Base-by-base conservation (phyloP, 1,140 invertebrate genomes). In the Ladona fulva region DNA sequence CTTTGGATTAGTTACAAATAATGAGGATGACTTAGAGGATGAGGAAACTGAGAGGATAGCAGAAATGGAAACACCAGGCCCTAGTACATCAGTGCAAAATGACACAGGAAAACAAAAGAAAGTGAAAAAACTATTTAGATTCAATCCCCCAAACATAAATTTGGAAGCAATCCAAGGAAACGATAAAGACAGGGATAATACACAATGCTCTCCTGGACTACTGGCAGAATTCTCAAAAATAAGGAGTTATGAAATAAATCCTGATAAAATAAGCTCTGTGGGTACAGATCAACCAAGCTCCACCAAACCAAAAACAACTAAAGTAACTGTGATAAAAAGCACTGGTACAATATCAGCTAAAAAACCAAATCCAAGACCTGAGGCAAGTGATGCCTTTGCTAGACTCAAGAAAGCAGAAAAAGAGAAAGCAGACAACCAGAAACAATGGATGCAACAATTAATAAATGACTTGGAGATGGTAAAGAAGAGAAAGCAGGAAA, bases 361-460 rank as follows among this genome's bases (percentile, higher is more conserved):
- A 76, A 78, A 66, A 74, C 7, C 3, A 24, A 29, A 29, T 66
- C 76, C 74, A 66, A 73, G 24, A 78, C 79, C 12, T 25, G 76
- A 19, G 44, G 77, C 11, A 76, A 79, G 7, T 22, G 78, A 25
- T 73, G 78, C n/a, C 25, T 37, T 80, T n/a, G 78, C 74, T 77
- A n/a, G 76, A 75, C 22, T 25, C 25, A 42, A 59, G 42, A 77
- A 8, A 25, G 10, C 75, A 59, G 24, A 74, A 7, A 74, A 66
- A 66, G 52, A 42, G 3, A 77, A 77, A 74, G 10, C 75, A 42
- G 24, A 74, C 5, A 74, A 12, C 3, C 5, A 78, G 0, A 78
- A 76, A 25, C 81, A 86, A 80, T 87, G 85, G 86, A 85, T 85
- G 82, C 85, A 84, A 77, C 3, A 66, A 22, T 66, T 19, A 5